Evolutionary conservation across 2,113 vertebrate species (phyloP).

Genomic region (Merops nubicus): DNA sequence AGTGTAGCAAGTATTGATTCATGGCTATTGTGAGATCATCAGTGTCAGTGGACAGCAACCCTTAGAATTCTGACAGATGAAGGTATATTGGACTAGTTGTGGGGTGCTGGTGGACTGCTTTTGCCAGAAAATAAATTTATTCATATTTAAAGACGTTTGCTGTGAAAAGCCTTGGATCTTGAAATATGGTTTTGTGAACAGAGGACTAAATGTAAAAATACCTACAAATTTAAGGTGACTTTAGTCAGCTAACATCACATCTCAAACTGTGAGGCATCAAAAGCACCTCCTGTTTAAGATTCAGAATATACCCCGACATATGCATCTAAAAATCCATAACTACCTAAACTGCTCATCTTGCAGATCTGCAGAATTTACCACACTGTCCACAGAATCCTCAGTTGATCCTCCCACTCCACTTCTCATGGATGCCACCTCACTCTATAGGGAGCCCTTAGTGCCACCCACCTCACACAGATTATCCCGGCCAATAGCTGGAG

Average conservation of each 20-base stretch:
- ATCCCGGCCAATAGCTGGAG: background rate
- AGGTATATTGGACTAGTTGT: background rate
- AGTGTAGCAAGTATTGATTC: background rate
- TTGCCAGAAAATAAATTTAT: background rate
- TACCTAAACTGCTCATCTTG: background rate
- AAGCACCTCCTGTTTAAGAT: background rate
- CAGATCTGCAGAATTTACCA: background rate
- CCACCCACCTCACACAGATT: background rate
- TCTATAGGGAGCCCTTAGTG: background rate
- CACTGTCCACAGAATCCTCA: background rate
- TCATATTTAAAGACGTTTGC: background rate
- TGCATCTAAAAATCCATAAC: background rate
- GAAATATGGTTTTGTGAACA: background rate
- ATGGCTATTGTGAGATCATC: background rate
- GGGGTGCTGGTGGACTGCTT: background rate
- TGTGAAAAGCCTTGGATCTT: background rate
- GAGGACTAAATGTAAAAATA: background rate
- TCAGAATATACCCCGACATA: background rate
- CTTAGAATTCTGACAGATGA: background rate
- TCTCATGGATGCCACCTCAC: background rate
- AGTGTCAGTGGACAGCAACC: background rate
- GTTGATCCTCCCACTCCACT: rapidly evolving
- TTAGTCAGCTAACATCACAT: background rate
- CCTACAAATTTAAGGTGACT: background rate
- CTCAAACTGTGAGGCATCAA: background rate